These are phyloP conservation scores for Brachionus manjavacas DNA, from an alignment of 1,140 invertebrate genomes.

Conservation along the genomic window DNA sequence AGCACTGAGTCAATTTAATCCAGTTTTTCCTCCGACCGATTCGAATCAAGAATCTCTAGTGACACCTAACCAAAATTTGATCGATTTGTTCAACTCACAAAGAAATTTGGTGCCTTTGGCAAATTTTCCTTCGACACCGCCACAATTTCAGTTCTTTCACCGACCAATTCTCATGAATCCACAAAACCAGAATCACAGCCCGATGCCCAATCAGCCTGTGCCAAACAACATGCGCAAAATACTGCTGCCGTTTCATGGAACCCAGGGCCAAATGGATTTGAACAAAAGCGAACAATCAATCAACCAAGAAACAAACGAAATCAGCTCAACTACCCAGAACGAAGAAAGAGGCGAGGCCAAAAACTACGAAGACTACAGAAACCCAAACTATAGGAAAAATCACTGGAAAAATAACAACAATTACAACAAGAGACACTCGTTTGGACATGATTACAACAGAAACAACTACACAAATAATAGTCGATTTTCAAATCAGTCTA, in stretches of 20 bases:
- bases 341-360: background rate
- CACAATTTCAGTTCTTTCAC: slow-evolving; percentile 8
- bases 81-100: background rate
- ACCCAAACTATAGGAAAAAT: background rate
- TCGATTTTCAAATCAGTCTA: background rate
- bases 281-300: background rate
- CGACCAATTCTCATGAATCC: background rate
- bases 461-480: background rate
- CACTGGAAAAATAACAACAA: background rate
- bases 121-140: background rate
- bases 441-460: background rate
- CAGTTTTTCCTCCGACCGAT: background rate
- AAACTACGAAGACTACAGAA: background rate
- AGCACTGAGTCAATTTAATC: background rate
- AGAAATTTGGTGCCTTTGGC: background rate
- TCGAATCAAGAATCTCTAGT: background rate
- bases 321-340: background rate
- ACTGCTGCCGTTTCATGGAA: background rate
- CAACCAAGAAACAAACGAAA: background rate
- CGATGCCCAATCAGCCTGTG: background rate
- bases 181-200: background rate
- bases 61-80: background rate
- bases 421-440: background rate
- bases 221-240: background rate
- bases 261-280: background rate